These are phyloP conservation scores for Anoplopoma fimbria DNA, from an alignment of 2,113 vertebrate genomes.

Conservation along the genomic window DNA sequence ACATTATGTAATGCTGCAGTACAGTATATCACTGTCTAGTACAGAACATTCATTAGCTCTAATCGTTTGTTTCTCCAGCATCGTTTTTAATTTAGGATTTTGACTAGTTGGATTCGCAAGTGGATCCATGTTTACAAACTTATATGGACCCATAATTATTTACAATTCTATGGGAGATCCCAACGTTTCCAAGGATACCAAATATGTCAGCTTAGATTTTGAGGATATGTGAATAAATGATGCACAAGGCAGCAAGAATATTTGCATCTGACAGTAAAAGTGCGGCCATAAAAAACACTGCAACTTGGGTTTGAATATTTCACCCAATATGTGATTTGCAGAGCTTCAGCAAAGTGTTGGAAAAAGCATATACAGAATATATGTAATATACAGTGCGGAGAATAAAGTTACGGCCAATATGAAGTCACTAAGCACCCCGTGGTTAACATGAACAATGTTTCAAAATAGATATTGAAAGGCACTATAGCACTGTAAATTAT, in stretches of 20 bases:
- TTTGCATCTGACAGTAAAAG: conserved; percentile 37
- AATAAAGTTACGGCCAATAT: too few relatives aligned
- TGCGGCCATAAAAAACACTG: conserved; percentile 1
- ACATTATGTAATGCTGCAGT: background rate
- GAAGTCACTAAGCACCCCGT: too few relatives aligned
- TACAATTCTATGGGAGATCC: conserved; percentile 13
- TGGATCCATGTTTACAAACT: background rate
- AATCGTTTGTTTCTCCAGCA: background rate
- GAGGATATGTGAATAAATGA: conserved; percentile 30
- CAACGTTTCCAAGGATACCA: conserved; percentile 10
- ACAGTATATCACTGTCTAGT: background rate
- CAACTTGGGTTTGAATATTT: conserved; percentile 14
- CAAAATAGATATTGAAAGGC: background rate
- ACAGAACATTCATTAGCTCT: background rate
- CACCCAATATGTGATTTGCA: background rate
- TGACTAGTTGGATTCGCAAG: background rate
- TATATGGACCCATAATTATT: conserved; percentile 6
- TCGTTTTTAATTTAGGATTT: background rate
- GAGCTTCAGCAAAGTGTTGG: conserved; percentile 6
- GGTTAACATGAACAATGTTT: too few relatives aligned
- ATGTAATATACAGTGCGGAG: background rate
- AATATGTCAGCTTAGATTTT: conserved; percentile 21
- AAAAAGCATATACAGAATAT: background rate
- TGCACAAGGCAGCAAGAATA: conserved; percentile 15
- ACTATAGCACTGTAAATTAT: background rate